A percentile compares a stretch with the other conserved stretches of the same genome.
Evolutionary conservation across 2,797 vertebrate genomes (phyloP).

Genomic region (Psittacula echo): DNA sequence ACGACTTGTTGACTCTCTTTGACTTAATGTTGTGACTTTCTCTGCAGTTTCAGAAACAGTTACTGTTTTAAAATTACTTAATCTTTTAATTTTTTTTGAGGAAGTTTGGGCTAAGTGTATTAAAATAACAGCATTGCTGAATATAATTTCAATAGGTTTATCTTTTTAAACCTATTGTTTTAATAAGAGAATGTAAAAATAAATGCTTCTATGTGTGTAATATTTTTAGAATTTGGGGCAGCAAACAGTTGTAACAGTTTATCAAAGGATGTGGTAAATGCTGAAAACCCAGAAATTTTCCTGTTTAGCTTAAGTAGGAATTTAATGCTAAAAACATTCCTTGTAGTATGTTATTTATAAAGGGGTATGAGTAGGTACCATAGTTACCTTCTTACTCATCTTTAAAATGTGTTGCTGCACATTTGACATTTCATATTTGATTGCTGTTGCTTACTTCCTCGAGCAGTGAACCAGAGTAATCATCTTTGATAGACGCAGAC

Average conservation of each 20-base stretch:
- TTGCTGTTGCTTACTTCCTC: background rate
- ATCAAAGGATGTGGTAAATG: background rate
- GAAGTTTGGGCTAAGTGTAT: background rate
- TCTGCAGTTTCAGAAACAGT: background rate
- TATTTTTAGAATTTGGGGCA: background rate
- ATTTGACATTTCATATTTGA: background rate
- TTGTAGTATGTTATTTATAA: background rate
- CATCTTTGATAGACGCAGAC: background rate
- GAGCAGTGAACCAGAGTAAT: fast-evolving
- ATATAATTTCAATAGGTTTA: background rate
- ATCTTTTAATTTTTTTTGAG: background rate
- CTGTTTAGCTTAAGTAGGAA: background rate
- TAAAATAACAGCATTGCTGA: background rate
- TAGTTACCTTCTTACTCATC: background rate
- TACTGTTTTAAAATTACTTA: background rate
- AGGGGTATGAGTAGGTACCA: fast-evolving
- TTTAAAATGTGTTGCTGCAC: background rate
- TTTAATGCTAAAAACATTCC: background rate
- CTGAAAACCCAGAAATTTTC: background rate
- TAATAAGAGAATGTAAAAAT: background rate
- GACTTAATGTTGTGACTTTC: background rate
- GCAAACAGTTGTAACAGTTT: background rate
- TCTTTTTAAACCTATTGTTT: background rate
- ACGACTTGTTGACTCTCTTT: background rate
- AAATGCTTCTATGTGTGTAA: background rate